Evolutionary conservation across 2,888 invertebrate species (phyloP).

Genomic region (Aethes cnicana): DNA sequence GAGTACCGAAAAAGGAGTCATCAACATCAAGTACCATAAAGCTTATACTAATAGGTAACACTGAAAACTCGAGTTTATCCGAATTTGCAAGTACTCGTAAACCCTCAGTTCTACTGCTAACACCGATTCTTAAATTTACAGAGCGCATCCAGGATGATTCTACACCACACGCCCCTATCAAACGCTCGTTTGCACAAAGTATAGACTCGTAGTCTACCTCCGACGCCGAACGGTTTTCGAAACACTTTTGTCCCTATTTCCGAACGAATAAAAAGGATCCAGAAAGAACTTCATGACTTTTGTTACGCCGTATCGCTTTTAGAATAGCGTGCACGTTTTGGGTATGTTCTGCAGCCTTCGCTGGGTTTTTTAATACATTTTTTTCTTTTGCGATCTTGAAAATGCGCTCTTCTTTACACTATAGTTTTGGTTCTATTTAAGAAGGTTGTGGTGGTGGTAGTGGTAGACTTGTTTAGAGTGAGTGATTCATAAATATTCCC

Average conservation of each 20-base stretch:
- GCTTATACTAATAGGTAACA: too few species aligned
- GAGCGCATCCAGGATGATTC: slow-evolving; percentile 18
- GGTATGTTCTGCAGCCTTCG: slow-evolving; percentile 46
- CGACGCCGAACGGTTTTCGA: slow-evolving; percentile 67
- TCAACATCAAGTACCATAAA: too few species aligned
- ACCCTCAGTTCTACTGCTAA: too few species aligned
- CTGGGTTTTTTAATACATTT: slow-evolving; percentile 26
- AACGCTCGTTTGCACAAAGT: slow-evolving; percentile 77
- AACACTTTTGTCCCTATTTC: slow-evolving; percentile 75
- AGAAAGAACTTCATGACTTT: slow-evolving; percentile 75
- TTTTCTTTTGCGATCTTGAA: neutral
- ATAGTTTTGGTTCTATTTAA: too few species aligned
- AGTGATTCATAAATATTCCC: too few species aligned
- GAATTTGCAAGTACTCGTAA: too few species aligned
- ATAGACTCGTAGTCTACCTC: slow-evolving; percentile 71
- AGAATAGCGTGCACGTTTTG: slow-evolving; percentile 39
- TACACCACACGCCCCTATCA: slow-evolving; percentile 57
- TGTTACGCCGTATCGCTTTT: slow-evolving; percentile 66
- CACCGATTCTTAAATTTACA: neutral
- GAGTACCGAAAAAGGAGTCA: too few species aligned
- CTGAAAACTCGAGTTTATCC: too few species aligned
- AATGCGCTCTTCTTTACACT: too few species aligned
- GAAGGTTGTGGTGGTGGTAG: too few species aligned
- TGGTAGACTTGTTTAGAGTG: too few species aligned
- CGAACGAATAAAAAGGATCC: slow-evolving; percentile 73